Evolutionary conservation across 1,140 invertebrate species (phyloP).

Genomic region (Spodoptera litura): DNA sequence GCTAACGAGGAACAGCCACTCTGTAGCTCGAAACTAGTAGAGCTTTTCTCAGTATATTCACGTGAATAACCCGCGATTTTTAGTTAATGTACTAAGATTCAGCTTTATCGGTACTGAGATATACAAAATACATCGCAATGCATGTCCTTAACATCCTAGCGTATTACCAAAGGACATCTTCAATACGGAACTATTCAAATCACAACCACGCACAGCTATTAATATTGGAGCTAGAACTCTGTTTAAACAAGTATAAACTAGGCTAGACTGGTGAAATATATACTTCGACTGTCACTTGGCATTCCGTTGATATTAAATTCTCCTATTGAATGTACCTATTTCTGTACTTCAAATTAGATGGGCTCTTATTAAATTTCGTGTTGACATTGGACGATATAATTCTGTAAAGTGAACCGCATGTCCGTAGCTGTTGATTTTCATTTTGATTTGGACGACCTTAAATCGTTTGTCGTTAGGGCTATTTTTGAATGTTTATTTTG

Average conservation of each 20-base stretch:
- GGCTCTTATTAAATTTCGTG: not conserved
- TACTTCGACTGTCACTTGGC: slow-evolving; percentile 33
- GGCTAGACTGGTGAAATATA: slow-evolving; percentile 48
- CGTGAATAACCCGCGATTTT: too few species aligned
- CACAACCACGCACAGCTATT: slow-evolving; percentile 56
- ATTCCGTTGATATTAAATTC: slow-evolving; percentile 33
- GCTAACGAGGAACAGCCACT: too few species aligned
- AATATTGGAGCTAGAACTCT: slow-evolving; percentile 53
- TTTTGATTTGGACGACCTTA: too few species aligned
- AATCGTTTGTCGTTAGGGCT: too few species aligned
- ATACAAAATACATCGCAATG: not conserved
- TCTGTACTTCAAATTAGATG: not conserved
- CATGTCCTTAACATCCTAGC: slow-evolving; percentile 6
- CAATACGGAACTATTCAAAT: slow-evolving; percentile 62
- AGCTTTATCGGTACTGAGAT: not conserved
- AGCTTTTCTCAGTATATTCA: too few species aligned
- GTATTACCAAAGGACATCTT: slow-evolving; percentile 35
- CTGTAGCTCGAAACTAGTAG: too few species aligned
- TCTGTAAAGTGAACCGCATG: not conserved
- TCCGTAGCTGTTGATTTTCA: too few species aligned
- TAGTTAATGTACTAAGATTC: too few species aligned
- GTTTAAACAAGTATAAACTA: slow-evolving; percentile 57
- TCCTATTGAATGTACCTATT: slow-evolving; percentile 9
- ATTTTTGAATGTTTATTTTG: too few species aligned
- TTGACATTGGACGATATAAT: not conserved